These are phyloP conservation scores for Lynx canadensis DNA, from an alignment of 2,113 vertebrate genomes.

Conservation along the genomic window DNA sequence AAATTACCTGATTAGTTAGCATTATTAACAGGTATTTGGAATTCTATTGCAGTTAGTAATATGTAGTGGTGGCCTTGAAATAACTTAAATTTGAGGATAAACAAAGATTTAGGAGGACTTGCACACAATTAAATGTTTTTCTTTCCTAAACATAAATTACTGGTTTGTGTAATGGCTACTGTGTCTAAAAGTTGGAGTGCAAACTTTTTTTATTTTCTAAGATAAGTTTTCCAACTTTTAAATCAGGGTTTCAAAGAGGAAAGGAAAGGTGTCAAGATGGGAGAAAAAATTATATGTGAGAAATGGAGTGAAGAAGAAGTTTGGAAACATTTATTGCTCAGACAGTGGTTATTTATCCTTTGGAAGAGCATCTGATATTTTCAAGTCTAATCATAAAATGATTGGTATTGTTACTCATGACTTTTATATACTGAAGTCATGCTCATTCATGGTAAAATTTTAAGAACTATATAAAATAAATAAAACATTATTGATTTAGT, in stretches of 20 bases:
- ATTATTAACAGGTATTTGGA: not conserved
- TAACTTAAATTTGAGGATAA: not conserved
- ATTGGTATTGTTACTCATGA: not conserved
- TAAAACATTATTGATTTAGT: not conserved
- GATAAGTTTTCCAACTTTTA: not conserved
- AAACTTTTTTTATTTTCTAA: conserved; percentile 15
- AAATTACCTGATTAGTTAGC: not conserved
- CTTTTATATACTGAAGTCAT: not conserved
- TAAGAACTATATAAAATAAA: conserved; percentile 6
- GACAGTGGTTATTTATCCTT: not conserved
- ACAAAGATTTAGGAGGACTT: not conserved
- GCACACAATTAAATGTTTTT: not conserved
- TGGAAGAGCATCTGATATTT: not conserved
- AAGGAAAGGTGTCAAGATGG: not conserved
- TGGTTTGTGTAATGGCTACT: not conserved
- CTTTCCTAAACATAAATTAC: not conserved
- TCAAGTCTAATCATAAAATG: not conserved
- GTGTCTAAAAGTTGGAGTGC: not conserved
- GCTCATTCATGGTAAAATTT: not conserved
- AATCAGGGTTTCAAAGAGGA: conserved; percentile 2
- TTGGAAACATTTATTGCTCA: not conserved
- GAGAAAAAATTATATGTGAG: not conserved
- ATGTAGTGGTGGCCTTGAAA: not conserved
- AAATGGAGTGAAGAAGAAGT: not conserved
- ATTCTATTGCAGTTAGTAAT: not conserved